Base-by-base conservation (phyloP, 2,797 vertebrate species). In the Anguilla pacifica region DNA sequence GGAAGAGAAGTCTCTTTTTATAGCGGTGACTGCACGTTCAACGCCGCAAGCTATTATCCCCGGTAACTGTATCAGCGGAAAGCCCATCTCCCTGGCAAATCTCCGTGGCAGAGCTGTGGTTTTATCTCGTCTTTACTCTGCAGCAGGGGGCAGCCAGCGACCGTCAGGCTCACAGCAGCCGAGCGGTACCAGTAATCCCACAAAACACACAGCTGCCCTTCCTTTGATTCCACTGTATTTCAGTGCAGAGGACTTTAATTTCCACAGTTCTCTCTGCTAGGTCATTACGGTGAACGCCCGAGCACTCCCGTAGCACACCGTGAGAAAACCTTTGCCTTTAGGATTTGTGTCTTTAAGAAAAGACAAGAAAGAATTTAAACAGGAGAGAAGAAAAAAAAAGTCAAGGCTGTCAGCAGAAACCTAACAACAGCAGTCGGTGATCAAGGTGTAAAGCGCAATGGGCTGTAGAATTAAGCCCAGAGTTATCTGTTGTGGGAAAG, bases 361-460 rank as follows among this genome's bases (percentile, higher is more conserved):
- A 82, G 46, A 51, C 15, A 46, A 5, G 35, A 46, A 43, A 79
- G 74, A 79, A 35, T 13, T 13, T 77, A 46, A 81, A 39, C 6
- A 81, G 35, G 2, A 81, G 77, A 22, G 74, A 6, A 43, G 25
- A 25, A 28, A 72, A n/a, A 74, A 74, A 10, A 51, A 82, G 43
- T 82, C 19, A 82, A 22, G 25, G 79, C 22, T 51, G 46, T 82
- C 19, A 49, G 46, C 19, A n/a, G 25, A 51, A 46, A 81, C 17
- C 13, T 57, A 59, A 19, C 57, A 57, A 43, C 31, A 61, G 31
- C 5, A 59, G 49, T 55, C 49, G 28, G 7, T 3, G 49, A 28
- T 53, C 81, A 83, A 84, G 55, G 55, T 53, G 83, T 84, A 35
- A 35, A 55, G 51, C 49, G 11, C 83, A 84, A 55, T 31, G 53